A percentile compares a stretch with the other conserved stretches of the same genome.
These are phyloP conservation scores for Spermophilus dauricus DNA, from an alignment of 2,113 vertebrate species.

Conservation along the genomic window DNA sequence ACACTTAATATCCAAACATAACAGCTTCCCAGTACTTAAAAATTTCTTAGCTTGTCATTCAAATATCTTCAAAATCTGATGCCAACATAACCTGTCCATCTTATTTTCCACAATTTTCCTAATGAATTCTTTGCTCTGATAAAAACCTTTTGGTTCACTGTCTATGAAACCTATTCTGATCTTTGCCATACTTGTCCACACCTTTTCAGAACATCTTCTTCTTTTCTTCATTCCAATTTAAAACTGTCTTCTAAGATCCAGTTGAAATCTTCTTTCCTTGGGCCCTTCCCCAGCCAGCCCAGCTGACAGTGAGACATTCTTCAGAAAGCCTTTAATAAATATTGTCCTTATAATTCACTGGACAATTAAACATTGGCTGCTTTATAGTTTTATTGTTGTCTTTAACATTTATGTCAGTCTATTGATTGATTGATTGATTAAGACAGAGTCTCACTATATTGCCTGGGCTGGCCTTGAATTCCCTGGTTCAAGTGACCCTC, in stretches of 20 bases:
- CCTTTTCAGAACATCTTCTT: neutral
- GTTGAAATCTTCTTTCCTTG: neutral
- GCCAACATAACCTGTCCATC: neutral
- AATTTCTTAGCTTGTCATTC: conserved; percentile 24
- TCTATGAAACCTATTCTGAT: neutral
- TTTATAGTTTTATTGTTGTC: neutral
- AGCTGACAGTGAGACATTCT: neutral
- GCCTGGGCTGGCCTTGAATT: neutral
- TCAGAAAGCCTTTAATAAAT: neutral
- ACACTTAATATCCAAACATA: too few relatives aligned
- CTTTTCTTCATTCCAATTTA: neutral
- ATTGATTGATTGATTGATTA: too few relatives aligned
- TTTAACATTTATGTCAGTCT: neutral
- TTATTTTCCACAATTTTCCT: neutral
- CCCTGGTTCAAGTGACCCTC: neutral
- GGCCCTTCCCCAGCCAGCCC: neutral
- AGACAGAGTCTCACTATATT: neutral
- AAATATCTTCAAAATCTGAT: neutral
- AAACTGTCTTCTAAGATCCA: neutral
- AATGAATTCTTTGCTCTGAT: neutral
- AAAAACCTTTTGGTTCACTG: neutral
- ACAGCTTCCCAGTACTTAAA: neutral
- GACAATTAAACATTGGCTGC: neutral
- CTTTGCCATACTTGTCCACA: neutral
- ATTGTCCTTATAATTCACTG: neutral